phyloP scores from a whole-genome alignment of 35 echinoderm and acorn worm genomes.

The Ophiothrix spiculata region DNA sequence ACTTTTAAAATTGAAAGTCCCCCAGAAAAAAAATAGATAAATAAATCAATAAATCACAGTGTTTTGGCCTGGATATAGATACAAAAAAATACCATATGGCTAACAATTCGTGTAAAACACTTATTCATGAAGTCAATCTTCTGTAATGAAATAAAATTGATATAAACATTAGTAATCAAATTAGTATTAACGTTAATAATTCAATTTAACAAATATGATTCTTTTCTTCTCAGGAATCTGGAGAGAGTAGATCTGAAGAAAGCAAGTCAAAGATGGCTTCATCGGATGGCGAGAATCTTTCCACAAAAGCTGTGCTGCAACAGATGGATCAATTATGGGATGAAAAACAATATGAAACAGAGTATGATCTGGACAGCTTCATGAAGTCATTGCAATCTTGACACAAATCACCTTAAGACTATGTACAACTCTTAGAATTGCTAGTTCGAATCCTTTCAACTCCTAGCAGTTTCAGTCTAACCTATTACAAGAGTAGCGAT shows the following conservation, averaged over 20 bases:
- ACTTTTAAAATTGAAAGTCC: no score
- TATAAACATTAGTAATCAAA: no score
- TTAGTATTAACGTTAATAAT: no score
- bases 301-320: conserved; percentile 47
- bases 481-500: no score
- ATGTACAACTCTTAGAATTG: neutral
- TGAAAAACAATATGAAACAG: conserved; percentile 85
- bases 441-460: neutral
- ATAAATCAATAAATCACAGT: no score
- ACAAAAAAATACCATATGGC: no score
- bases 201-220: conserved; percentile 5
- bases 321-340: conserved; percentile 89
- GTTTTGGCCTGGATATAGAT: no score
- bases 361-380: conserved; percentile 88
- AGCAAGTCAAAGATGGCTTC: conserved; percentile 15
- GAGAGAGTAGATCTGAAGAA: conserved; percentile 33
- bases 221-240: conserved; percentile 1
- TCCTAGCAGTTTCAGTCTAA: neutral
- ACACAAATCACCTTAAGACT: neutral
- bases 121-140: no score
- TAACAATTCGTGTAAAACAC: no score
- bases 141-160: no score
- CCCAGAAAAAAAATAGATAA: no score
- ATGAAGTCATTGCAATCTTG: conserved; percentile 35
- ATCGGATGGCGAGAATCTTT: conserved; percentile 9